phyloP scores from a whole-genome alignment of 92 coral and sea anemone species.

The Plumapathes pennacea region DNA sequence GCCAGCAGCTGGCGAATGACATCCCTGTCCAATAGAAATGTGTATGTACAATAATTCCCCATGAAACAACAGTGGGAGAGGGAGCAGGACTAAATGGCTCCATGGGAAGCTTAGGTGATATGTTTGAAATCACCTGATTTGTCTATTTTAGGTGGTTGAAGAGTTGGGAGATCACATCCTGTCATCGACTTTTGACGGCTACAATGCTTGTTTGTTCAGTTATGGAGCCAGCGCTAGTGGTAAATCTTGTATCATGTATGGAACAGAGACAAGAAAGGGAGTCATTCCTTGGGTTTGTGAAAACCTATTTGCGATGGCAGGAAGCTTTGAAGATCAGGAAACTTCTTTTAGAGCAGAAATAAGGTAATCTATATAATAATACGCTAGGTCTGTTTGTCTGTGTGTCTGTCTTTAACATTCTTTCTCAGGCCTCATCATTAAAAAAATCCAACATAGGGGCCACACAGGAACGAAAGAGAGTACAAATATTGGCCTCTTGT shows the following conservation, averaged over 20 bases:
- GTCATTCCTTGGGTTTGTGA: conserved; percentile 81
- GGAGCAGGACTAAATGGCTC: background rate
- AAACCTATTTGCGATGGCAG: conserved; percentile 73
- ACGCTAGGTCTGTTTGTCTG: too few species aligned
- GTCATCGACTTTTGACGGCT: conserved; percentile 85
- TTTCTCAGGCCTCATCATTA: too few species aligned
- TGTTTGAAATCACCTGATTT: background rate
- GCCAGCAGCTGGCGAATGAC: too few species aligned
- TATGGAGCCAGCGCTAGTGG: conserved; percentile 98
- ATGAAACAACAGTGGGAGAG: too few species aligned
- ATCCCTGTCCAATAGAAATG: too few species aligned
- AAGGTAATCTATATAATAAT: conserved; percentile 49
- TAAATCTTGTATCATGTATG: conserved; percentile 87
- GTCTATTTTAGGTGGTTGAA: conserved; percentile 57
- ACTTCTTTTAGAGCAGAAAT: conserved; percentile 94
- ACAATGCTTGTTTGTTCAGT: conserved; percentile 86
- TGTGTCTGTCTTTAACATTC: too few species aligned
- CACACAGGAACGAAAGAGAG: too few species aligned
- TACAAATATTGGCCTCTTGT: too few species aligned
- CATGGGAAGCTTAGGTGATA: background rate
- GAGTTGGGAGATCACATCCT: conserved; percentile 72
- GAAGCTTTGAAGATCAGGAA: conserved; percentile 67
- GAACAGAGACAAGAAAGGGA: conserved; percentile 76
- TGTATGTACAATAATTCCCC: too few species aligned
- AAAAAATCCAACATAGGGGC: too few species aligned